Conservation (phyloP, 2,797 vertebrate genomes). For the Semotilus atromaculatus region DNA sequence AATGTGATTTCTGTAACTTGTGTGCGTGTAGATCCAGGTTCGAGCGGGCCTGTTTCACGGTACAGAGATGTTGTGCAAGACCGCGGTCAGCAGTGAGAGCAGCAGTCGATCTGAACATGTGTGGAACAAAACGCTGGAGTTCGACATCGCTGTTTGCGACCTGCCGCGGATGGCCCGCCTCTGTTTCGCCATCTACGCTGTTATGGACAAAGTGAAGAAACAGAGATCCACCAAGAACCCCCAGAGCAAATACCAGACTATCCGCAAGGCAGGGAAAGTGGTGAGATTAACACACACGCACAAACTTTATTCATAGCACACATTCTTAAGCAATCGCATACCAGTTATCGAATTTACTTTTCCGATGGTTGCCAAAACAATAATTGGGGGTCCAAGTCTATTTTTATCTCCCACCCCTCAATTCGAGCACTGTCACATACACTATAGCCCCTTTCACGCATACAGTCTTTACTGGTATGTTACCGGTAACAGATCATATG, state of each 20-base stretch:
- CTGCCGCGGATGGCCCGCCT: slow-evolving; percentile 97
- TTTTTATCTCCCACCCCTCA: not conserved
- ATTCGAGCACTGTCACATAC: not conserved
- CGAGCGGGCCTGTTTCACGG: slow-evolving; percentile 97
- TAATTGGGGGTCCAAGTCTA: not conserved
- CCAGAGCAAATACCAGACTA: slow-evolving; percentile 92
- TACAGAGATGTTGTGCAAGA: slow-evolving; percentile 94
- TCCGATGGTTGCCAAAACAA: not conserved
- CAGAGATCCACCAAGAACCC: slow-evolving; percentile 91
- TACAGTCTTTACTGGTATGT: too few species aligned
- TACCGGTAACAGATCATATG: too few species aligned
- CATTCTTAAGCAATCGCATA: not conserved
- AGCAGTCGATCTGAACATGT: slow-evolving; percentile 88
- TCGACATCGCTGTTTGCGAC: slow-evolving; percentile 91
- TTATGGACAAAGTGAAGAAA: slow-evolving; percentile 96
- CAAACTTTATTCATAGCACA: not conserved
- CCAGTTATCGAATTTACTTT: not conserved
- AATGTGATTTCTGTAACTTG: not conserved
- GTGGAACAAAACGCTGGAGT: slow-evolving; percentile 91
- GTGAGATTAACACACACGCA: slow-evolving; percentile 65
- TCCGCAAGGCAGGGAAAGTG: slow-evolving; percentile 88
- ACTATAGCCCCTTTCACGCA: not conserved
- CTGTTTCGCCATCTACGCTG: slow-evolving; percentile 93
- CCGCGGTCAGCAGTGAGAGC: slow-evolving; percentile 89
- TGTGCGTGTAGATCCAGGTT: slow-evolving; percentile 87